phyloP scores from a whole-genome alignment of 1,140 invertebrate genomes.

The Antheraea pernyi region DNA sequence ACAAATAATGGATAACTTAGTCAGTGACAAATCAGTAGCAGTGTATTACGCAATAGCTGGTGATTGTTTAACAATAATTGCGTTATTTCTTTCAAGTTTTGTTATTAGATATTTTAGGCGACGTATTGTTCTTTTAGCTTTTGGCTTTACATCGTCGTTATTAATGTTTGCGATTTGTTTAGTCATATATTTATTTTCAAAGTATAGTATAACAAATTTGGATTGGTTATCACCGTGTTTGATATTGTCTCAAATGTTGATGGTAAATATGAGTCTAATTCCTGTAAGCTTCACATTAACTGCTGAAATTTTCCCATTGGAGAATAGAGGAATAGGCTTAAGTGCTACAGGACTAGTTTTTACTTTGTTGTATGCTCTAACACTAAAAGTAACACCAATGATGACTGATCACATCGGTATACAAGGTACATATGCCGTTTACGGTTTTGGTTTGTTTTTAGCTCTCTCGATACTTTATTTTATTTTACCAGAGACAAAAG shows the following conservation, averaged over 20 bases:
- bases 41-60: slow-evolving; percentile 36
- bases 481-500: slow-evolving; percentile 52
- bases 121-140: slow-evolving; percentile 34
- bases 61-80: slow-evolving; percentile 34
- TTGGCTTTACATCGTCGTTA: slow-evolving; percentile 26
- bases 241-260: slow-evolving; percentile 36
- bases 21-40: slow-evolving; percentile 31
- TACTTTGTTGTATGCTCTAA: slow-evolving; percentile 29
- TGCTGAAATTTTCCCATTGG: slow-evolving; percentile 47
- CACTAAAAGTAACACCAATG: slow-evolving; percentile 40
- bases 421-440: slow-evolving; percentile 40
- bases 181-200: slow-evolving; percentile 24
- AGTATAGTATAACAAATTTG: not conserved
- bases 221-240: slow-evolving; percentile 33
- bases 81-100: slow-evolving; percentile 31
- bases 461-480: slow-evolving; percentile 35
- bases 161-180: slow-evolving; percentile 42
- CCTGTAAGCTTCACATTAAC: slow-evolving; percentile 40
- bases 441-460: slow-evolving; percentile 27
- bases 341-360: slow-evolving; percentile 38
- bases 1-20: slow-evolving; percentile 42
- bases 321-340: slow-evolving; percentile 38
- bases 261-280: slow-evolving; percentile 39
- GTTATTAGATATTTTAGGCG: slow-evolving; percentile 35
- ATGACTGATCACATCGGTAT: slow-evolving; percentile 36